Conservation (phyloP, 2,113 vertebrate species). For the Tragelaphus strepsiceros region DNA sequence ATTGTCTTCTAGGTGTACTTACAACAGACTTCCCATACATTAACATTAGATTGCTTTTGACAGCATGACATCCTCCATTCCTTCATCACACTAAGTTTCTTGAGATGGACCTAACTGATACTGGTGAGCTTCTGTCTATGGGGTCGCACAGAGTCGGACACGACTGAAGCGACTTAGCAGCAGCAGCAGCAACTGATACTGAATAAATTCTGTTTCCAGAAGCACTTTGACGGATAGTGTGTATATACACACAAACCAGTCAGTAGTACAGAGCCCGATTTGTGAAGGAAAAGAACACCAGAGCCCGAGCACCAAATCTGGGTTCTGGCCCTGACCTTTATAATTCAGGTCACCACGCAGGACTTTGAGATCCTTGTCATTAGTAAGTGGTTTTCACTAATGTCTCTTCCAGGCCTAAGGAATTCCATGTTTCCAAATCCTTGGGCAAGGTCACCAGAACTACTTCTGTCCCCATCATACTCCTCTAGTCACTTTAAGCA, state of each 20-base stretch:
- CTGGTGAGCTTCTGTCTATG: not conserved
- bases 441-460: not conserved
- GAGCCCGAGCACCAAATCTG: not conserved
- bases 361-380: not conserved
- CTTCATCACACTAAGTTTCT: not conserved
- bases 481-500: not conserved
- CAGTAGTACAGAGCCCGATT: not conserved
- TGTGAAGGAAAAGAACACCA: not conserved
- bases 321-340: not conserved
- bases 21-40: not conserved
- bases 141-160: too few relatives aligned
- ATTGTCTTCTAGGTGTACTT: not conserved
- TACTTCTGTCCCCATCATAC: not conserved
- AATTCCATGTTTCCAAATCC: not conserved
- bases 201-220: not conserved
- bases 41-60: not conserved
- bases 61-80: not conserved
- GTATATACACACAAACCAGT: not conserved
- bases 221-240: not conserved
- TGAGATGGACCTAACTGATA: not conserved
- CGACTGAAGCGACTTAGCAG: too few relatives aligned
- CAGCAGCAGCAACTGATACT: not conserved
- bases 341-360: not conserved
- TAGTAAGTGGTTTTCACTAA: not conserved
- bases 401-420: not conserved